phyloP scores from a whole-genome alignment of 2,113 vertebrate genomes.

The Perognathus longimembris region DNA sequence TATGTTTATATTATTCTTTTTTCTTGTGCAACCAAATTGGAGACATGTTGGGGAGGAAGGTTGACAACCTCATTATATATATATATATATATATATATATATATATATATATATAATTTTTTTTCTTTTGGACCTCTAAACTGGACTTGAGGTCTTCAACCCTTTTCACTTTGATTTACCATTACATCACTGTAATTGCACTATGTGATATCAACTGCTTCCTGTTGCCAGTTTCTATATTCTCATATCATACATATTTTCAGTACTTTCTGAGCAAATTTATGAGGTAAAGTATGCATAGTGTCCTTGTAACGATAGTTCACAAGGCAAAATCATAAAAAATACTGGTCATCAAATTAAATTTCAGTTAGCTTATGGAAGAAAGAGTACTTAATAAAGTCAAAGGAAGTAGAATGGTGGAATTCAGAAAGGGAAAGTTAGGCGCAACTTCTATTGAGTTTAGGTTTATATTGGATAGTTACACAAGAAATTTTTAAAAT shows the following conservation, averaged over 20 bases:
- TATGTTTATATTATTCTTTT: background rate
- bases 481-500: background rate
- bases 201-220: background rate
- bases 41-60: background rate
- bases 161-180: background rate
- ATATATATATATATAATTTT: no score
- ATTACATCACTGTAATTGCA: background rate
- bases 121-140: no score
- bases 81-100: no score
- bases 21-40: background rate
- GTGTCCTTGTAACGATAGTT: background rate
- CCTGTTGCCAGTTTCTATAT: background rate
- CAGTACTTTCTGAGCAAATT: background rate
- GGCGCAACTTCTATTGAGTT: background rate
- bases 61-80: no score
- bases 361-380: background rate
- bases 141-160: no score
- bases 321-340: background rate
- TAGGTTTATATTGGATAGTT: background rate
- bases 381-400: background rate
- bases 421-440: background rate
- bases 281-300: background rate
- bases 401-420: background rate
- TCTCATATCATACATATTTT: background rate
- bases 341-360: background rate